phyloP scores from a whole-genome alignment of 1,140 invertebrate species.

The Eciton burchellii region DNA sequence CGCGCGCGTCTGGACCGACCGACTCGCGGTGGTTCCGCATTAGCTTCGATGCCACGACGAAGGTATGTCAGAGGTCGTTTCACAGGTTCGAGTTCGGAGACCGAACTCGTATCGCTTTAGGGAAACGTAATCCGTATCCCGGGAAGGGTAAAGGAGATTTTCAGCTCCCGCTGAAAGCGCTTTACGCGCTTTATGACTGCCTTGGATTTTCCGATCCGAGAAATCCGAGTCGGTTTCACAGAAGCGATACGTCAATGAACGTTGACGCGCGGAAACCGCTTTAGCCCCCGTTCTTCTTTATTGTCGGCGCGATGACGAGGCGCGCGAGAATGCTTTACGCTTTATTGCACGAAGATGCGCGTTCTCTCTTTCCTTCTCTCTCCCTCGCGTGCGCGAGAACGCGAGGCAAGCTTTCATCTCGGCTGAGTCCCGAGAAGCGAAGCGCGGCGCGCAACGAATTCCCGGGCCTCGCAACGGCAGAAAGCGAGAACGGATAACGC shows the following conservation, averaged over 20 bases:
- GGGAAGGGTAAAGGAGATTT: too few species aligned
- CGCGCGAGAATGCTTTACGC: not conserved
- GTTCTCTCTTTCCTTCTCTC: too few species aligned
- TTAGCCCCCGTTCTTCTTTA: not conserved
- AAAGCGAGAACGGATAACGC: conserved; percentile 37
- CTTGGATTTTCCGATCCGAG: too few species aligned
- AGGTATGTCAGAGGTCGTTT: too few species aligned
- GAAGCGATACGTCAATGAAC: not conserved
- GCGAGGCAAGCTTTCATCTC: conserved; percentile 27
- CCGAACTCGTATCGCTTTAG: too few species aligned
- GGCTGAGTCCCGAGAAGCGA: conserved; percentile 1
- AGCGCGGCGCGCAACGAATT: conserved; percentile 20
- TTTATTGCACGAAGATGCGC: conserved; percentile 2
- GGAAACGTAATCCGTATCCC: too few species aligned
- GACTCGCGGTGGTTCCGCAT: conserved; percentile 44
- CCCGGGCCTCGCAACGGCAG: not conserved
- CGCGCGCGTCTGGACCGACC: conserved; percentile 34
- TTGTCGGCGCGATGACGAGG: not conserved
- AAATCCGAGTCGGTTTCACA: too few species aligned
- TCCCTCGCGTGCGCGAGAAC: too few species aligned
- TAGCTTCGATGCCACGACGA: conserved; percentile 12
- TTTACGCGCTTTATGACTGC: too few species aligned
- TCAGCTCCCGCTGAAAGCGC: too few species aligned
- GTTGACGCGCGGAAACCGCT: not conserved
- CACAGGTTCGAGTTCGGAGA: too few species aligned